Evolutionary conservation across 1,140 invertebrate genomes (phyloP), one percentile per base, ranked within the genome.

Genomic region (Platyscapa corneri): DNA sequence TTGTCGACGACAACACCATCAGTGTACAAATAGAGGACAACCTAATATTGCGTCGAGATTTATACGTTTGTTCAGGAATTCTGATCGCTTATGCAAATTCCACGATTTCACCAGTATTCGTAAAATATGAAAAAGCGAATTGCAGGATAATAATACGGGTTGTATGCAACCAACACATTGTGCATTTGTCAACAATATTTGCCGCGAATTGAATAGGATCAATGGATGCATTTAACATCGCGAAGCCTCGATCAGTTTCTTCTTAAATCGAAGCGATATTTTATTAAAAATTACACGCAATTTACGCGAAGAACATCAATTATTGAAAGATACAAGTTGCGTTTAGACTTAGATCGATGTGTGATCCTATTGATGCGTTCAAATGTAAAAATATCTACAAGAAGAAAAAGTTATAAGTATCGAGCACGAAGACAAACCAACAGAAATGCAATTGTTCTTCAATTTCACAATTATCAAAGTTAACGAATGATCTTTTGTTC

Each of bases 401-500:
- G 2, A 16, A 27, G 5, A 60, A 60, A 27, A 60, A 27, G 27
- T 27, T 37, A 37, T 32, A 70, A 42, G 20, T 74, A 27, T n/a
- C 70, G 23, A 39, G 18, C 6, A 39, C 8, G 42, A 74, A 37
- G 27, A n/a, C 37, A 42, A 42, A 74, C 8, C 5, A 42, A 74
- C n/a, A 39, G 37, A 39, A 74, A 42, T 32, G 18, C 32, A 32
- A 2, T n/a, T 42, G 37, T 42, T 42, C 27, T 74, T 74, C 23
- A 56, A 77, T 53, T 75, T 75, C 42, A 49, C 39, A 75, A 46
- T 49, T 46, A 30, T 12, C 27, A 49, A 46, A 46, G 37, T 49
- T n/a, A 46, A 75, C 23, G n/a, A 53, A 77, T 32, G 46, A 64
- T 30, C 76, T 60, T 78, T 60, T 64, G 76, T 78, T 60, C 6